phyloP scores from a whole-genome alignment of 2,113 vertebrate species.

The Rhynchopsitta pachyrhyncha region DNA sequence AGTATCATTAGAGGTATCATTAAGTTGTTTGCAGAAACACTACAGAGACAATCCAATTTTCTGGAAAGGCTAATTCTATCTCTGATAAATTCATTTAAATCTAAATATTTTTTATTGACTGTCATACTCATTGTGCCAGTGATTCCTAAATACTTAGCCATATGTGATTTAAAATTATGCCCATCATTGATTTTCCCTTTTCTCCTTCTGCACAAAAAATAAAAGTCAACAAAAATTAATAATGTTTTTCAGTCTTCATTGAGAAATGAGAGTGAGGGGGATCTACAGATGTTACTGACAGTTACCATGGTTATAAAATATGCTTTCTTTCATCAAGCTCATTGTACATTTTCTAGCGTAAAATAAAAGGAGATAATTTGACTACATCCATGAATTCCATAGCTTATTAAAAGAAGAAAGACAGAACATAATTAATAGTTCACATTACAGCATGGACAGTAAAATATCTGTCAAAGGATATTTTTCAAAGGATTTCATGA shows the following conservation, averaged over 20 bases:
- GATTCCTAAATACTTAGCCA: conserved; percentile 53
- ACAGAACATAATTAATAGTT: conserved; percentile 49
- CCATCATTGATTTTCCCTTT: conserved; percentile 19
- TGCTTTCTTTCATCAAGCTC: conserved; percentile 38
- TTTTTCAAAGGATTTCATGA: conserved; percentile 16
- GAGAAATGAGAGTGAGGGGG: conserved; percentile 13
- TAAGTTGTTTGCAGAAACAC: conserved; percentile 37
- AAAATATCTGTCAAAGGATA: neutral
- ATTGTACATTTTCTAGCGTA: conserved; percentile 51
- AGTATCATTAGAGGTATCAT: conserved; percentile 25
- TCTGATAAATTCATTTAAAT: conserved; percentile 41
- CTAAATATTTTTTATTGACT: conserved; percentile 59
- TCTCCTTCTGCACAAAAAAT: conserved; percentile 21
- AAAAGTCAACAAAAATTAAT: conserved; percentile 50
- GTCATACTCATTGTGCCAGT: neutral
- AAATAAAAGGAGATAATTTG: conserved; percentile 48
- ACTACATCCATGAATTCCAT: conserved; percentile 33
- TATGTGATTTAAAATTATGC: conserved; percentile 61
- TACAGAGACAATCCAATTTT: neutral
- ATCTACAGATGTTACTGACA: conserved; percentile 63
- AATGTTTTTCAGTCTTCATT: conserved; percentile 43
- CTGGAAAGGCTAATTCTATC: conserved; percentile 23
- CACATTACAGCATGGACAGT: conserved; percentile 15
- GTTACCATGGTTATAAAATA: conserved; percentile 67
- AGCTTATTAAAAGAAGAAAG: conserved; percentile 37